Conservation (phyloP, 2,797 vertebrate genomes). For the Periparus ater region DNA sequence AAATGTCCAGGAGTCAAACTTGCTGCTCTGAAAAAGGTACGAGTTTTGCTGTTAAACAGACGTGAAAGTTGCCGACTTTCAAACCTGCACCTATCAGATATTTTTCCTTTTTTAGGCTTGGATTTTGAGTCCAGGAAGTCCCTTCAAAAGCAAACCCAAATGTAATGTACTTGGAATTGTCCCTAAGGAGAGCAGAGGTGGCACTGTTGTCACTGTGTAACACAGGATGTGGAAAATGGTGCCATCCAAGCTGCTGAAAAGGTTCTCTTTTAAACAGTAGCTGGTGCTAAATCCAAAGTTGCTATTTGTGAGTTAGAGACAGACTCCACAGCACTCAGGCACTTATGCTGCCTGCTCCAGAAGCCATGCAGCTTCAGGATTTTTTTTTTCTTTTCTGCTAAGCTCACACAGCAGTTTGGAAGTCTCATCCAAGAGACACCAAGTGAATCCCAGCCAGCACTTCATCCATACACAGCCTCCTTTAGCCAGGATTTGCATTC, state of each 20-base stretch:
- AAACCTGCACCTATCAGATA: background rate
- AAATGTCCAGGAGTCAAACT: background rate
- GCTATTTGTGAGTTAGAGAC: background rate
- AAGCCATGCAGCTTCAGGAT: background rate
- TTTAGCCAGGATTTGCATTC: background rate
- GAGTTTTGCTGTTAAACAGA: background rate
- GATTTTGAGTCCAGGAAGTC: background rate
- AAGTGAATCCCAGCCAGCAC: background rate
- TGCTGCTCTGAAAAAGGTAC: background rate
- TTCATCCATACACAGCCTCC: background rate
- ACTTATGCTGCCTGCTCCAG: background rate
- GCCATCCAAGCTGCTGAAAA: background rate
- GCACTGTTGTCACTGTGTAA: no score
- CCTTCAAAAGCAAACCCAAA: background rate
- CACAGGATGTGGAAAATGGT: background rate
- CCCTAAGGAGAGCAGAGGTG: background rate
- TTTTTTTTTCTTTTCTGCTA: background rate
- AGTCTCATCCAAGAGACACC: background rate
- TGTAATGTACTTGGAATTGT: background rate
- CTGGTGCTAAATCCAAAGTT: background rate
- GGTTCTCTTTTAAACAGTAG: background rate
- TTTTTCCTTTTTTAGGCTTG: background rate
- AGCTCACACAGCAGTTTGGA: background rate
- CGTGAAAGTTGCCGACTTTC: background rate
- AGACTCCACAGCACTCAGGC: background rate